These are phyloP conservation scores for Salvelinus sp. DNA, from an alignment of 2,113 vertebrate species.

Conservation along the genomic window DNA sequence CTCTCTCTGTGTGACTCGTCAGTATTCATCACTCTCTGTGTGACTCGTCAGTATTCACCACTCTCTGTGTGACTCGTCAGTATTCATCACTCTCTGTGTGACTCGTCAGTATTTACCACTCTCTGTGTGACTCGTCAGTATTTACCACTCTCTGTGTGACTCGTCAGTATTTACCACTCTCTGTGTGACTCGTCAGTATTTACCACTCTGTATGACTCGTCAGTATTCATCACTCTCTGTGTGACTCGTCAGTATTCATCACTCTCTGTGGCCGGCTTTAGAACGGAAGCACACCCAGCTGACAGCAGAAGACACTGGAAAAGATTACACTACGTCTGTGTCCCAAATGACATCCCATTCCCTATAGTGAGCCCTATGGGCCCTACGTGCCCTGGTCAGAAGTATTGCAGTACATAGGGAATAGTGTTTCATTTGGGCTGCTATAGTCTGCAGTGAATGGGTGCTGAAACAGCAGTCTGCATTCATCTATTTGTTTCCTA, in stretches of 20 bases:
- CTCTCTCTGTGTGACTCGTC: not conserved
- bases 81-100: not conserved
- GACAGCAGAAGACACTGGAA: not conserved
- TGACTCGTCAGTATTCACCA: constrained; percentile 8
- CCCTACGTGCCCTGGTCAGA: no score
- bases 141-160: not conserved
- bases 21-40: not conserved
- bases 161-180: constrained; percentile 6
- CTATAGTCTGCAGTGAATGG: not conserved
- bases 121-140: constrained; percentile 4
- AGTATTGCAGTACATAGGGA: no score
- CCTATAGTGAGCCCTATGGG: no score
- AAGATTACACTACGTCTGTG: not conserved
- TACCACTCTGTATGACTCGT: not conserved
- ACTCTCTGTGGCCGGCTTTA: not conserved
- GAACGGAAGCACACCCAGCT: not conserved
- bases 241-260: constrained; percentile 6
- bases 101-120: constrained; percentile 3
- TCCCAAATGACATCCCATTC: not conserved
- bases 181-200: constrained; percentile 6
- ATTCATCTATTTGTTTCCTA: not conserved
- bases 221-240: not conserved
- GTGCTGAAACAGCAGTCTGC: not conserved
- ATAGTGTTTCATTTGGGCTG: no score
- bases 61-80: not conserved